phyloP scores from a whole-genome alignment of 2,113 vertebrate genomes.

The Semnornis frantzii region DNA sequence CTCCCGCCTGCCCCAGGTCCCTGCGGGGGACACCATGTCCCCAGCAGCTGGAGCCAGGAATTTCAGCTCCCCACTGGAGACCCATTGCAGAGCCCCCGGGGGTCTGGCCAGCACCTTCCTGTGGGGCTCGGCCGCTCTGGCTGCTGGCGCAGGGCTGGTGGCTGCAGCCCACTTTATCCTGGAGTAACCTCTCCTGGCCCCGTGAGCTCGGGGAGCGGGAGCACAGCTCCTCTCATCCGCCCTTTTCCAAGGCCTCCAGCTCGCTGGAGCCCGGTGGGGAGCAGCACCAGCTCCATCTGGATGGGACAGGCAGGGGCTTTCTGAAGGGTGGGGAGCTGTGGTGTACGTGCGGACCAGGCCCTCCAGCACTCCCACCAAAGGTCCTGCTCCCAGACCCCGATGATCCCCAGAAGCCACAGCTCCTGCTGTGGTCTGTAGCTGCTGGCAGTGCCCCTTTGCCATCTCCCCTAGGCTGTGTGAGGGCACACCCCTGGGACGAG shows the following conservation, averaged over 20 bases:
- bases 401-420: not conserved
- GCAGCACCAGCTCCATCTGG: slow-evolving; percentile 47
- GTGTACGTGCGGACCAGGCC: not conserved
- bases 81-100: not conserved
- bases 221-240: not conserved
- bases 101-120: not conserved
- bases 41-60: slow-evolving; percentile 36
- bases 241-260: slow-evolving; percentile 10
- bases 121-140: not conserved
- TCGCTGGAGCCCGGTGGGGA: not conserved
- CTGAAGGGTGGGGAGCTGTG: not conserved
- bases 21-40: not conserved
- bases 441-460: fast-evolving
- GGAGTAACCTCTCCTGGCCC: slow-evolving; percentile 8
- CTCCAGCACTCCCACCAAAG: not conserved
- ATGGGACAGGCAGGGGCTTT: not conserved
- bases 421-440: fast-evolving
- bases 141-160: not conserved
- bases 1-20: not conserved
- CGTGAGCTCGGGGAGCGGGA: fast-evolving
- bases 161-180: not conserved
- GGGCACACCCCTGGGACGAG: not conserved
- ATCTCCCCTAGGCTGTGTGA: not conserved
- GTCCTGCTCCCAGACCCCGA: not conserved
- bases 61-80: not conserved